These are phyloP conservation scores for Lophotis ruficrista DNA, from an alignment of 2,113 vertebrate genomes.

Conservation along the genomic window DNA sequence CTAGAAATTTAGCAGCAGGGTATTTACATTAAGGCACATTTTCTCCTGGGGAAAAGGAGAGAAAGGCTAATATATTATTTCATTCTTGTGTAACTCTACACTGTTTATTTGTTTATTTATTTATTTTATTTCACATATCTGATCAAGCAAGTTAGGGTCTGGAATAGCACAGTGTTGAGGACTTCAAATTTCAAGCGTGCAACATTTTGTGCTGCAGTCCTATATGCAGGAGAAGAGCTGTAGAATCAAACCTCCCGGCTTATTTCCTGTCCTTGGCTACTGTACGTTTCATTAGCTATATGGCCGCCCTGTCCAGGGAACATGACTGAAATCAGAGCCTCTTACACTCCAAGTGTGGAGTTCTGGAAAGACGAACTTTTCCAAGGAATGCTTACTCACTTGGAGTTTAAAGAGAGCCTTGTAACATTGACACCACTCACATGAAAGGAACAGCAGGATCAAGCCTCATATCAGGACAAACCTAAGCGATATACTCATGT, in stretches of 20 bases:
- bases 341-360: not conserved
- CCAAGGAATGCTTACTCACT: not conserved
- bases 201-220: not conserved
- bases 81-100: not conserved
- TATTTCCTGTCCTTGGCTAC: not conserved
- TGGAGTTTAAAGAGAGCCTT: not conserved
- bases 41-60: not conserved
- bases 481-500: accelerated
- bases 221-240: not conserved
- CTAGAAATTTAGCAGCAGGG: not conserved
- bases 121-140: not conserved
- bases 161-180: not conserved
- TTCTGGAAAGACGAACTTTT: not conserved
- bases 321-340: not conserved
- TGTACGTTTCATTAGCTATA: not conserved
- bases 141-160: not conserved
- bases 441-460: not conserved
- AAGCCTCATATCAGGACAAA: not conserved
- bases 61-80: not conserved
- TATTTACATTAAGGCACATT: not conserved
- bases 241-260: not conserved
- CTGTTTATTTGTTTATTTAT: not conserved
- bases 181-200: not conserved
- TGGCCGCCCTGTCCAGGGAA: not conserved
- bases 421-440: not conserved